These are phyloP conservation scores for Polyergus mexicanus DNA, from an alignment of 1,140 invertebrate species.

Conservation along the genomic window DNA sequence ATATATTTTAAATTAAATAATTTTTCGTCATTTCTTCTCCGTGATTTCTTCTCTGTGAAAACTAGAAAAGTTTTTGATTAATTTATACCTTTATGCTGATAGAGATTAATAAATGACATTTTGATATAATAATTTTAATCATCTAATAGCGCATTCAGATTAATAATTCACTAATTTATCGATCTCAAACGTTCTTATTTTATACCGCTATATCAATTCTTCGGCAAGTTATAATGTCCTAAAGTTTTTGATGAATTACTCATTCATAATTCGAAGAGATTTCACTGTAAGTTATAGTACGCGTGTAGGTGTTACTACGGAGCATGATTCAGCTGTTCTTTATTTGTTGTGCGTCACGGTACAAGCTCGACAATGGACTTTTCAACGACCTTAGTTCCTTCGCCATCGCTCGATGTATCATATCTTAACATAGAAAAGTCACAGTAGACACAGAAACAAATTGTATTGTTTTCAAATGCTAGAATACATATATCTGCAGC, in stretches of 20 bases:
- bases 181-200: not conserved
- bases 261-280: constrained; percentile 47
- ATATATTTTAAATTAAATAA: too few relatives aligned
- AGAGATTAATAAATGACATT: not conserved
- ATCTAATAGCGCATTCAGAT: not conserved
- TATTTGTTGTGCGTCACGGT: constrained; percentile 32
- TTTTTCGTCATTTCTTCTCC: not conserved
- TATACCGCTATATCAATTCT: not conserved
- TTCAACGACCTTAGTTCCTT: constrained; percentile 22
- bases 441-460: constrained; percentile 10
- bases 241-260: constrained; percentile 14
- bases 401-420: not conserved
- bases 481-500: not conserved
- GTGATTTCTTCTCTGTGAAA: too few relatives aligned
- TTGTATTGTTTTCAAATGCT: constrained; percentile 1
- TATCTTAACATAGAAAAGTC: constrained; percentile 9
- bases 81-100: not conserved
- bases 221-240: not conserved
- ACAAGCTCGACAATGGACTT: constrained; percentile 31
- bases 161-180: not conserved
- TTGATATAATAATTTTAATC: not conserved
- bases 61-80: not conserved
- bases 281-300: constrained; percentile 4
- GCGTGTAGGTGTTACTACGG: constrained; percentile 25
- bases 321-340: constrained; percentile 44